Evolutionary conservation across 2,113 vertebrate species (phyloP), one percentile per base, ranked within the genome.

Genomic region (Athene noctua): DNA sequence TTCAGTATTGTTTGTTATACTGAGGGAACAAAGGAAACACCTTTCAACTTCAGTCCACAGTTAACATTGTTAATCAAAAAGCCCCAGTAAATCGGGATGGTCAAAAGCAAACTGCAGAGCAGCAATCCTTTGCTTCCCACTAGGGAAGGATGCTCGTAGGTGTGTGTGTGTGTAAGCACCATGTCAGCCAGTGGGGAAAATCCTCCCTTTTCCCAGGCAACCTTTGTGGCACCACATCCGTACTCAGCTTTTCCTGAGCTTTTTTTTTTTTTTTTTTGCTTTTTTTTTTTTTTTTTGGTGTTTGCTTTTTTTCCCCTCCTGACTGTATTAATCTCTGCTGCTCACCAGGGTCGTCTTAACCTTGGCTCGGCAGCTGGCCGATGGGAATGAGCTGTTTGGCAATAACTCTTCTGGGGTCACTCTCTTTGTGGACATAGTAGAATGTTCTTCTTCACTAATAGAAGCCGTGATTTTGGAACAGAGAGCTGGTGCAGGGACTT

Each of bases 401-500:
- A 63, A 8, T 59, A n/a, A 42, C 42, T 78, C 46, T 47, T n/a
- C 52, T 38, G 32, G 72, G 55, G 75, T 7, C 20, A 26, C 38
- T 42, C 32, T 73, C 52, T 40, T 26, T 49, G 66, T 62, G 51
- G 51, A 10, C 44, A 23, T 18, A 21, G 40, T 11, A 36, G 40
- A 40, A 40, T 11, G 40, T 40, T 40, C 40, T 40, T 40, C 40
- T 38, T 85, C 2, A 6, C 84, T 15, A 65, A 84, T 49, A 65
- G n/a, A 92, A 91, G 16, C 1, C 34, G 68, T 0, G 1, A 42
- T 73, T 90, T 73, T 40, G 72, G 93, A 86, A 14, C 52, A 25
- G 52, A 34, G 71, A 0, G 4, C 38, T 65, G 1, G 0, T 10
- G 34, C 2, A 19, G 80, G 77, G 42, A 71, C 34, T 77, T 71